phyloP scores from a whole-genome alignment of 2,888 invertebrate species.

The Sympetrum striolatum region DNA sequence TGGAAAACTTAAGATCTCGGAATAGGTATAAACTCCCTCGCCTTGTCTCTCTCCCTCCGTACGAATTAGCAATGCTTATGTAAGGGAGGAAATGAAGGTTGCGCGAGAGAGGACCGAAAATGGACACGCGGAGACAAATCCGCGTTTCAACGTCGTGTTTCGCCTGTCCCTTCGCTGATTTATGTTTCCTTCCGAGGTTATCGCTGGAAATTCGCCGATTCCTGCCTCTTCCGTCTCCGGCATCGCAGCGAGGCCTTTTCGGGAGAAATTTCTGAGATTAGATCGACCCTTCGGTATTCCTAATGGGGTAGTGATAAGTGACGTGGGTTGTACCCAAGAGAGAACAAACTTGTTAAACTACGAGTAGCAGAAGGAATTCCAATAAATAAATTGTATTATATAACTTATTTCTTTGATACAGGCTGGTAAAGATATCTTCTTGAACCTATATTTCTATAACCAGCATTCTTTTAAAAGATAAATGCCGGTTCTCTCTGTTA shows the following conservation, averaged over 20 bases:
- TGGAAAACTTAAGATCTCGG: neutral
- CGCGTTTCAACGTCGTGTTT: neutral
- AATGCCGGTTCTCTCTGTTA: too few species aligned
- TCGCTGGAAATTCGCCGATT: neutral
- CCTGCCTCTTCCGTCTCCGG: neutral
- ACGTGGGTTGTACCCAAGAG: neutral
- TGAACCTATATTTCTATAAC: too few species aligned
- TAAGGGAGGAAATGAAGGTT: neutral
- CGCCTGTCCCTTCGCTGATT: neutral
- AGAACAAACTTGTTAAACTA: too few species aligned
- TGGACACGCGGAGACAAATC: neutral
- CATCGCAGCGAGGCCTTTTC: neutral
- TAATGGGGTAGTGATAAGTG: neutral
- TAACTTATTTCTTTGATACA: too few species aligned
- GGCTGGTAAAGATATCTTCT: too few species aligned
- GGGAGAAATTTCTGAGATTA: neutral
- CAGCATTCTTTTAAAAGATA: too few species aligned
- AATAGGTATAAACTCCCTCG: neutral
- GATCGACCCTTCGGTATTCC: neutral
- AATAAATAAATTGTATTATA: too few species aligned
- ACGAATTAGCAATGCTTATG: neutral
- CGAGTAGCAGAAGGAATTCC: too few species aligned
- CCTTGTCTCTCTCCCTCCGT: neutral
- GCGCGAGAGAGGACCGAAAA: neutral
- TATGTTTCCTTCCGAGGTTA: neutral